phyloP scores from a whole-genome alignment of 2,113 vertebrate genomes.

The Scolopax mira region DNA sequence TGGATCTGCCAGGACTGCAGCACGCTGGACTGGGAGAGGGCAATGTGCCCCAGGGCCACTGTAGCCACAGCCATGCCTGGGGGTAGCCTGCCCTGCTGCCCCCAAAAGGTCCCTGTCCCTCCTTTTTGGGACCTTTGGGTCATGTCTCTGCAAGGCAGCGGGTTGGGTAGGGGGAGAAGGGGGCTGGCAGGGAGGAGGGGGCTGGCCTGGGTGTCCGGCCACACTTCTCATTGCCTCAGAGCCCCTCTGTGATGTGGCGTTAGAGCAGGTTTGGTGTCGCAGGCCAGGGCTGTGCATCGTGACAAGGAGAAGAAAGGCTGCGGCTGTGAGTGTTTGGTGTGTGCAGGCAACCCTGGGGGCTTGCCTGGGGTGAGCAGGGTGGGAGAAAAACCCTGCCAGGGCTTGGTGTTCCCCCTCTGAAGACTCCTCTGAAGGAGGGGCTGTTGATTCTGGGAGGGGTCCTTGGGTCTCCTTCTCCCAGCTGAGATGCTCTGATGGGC shows the following conservation, averaged over 20 bases:
- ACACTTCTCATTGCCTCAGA: fast-evolving
- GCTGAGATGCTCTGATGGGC: not conserved
- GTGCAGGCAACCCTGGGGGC: not conserved
- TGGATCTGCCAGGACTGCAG: not conserved
- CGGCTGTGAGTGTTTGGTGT: not conserved
- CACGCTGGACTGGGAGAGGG: not conserved
- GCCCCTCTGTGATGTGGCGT: fast-evolving
- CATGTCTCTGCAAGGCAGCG: not conserved
- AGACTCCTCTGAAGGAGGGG: not conserved
- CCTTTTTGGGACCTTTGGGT: not conserved
- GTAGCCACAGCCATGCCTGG: not conserved
- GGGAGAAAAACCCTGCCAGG: not conserved
- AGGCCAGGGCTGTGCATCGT: not conserved
- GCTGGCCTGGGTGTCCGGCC: not conserved
- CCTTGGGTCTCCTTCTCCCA: not conserved
- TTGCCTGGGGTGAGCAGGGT: not conserved
- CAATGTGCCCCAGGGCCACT: not conserved
- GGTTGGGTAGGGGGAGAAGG: not conserved
- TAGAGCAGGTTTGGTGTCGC: not conserved
- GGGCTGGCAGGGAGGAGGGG: not conserved
- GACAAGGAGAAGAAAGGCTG: not conserved
- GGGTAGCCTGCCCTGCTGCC: not conserved
- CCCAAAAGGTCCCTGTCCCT: not conserved
- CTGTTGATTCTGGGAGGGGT: not conserved
- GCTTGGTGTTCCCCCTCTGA: not conserved